Conservation (phyloP, 2,797 vertebrate genomes). For the Peromyscus nudipes region DNA sequence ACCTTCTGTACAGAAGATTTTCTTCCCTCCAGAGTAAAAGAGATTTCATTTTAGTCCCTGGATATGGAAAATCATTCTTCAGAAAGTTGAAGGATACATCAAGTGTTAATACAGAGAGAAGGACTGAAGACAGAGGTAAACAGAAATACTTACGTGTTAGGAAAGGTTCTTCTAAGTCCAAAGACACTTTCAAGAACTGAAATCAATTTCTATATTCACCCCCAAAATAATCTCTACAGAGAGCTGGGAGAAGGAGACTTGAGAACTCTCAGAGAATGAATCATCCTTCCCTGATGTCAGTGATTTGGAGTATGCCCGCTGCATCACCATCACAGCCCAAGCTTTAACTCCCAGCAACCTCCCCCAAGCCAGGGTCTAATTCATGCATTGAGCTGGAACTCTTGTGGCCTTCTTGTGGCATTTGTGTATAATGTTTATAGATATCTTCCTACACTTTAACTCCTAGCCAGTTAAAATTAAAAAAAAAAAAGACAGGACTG, state of each 20-base stretch:
- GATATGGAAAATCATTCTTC: background rate
- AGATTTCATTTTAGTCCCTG: background rate
- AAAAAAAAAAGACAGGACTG: background rate
- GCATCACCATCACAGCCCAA: background rate
- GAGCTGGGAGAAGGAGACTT: background rate
- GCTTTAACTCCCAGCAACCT: background rate
- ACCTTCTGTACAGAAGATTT: background rate
- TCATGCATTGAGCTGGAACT: background rate
- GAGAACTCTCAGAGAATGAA: background rate
- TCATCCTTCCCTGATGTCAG: background rate
- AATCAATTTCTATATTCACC: background rate
- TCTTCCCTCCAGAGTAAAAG: background rate
- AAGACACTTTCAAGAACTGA: background rate
- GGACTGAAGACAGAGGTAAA: background rate
- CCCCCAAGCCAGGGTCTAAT: background rate
- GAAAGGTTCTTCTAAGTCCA: background rate
- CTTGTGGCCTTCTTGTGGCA: background rate
- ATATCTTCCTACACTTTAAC: background rate
- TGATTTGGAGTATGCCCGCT: background rate
- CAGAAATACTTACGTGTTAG: background rate
- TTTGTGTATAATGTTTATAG: background rate
- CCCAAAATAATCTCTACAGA: background rate
- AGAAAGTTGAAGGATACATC: background rate
- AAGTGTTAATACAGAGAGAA: background rate
- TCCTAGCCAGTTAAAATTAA: background rate